phyloP scores from a whole-genome alignment of 2,113 vertebrate species.

The Solenodon paradoxus region DNA sequence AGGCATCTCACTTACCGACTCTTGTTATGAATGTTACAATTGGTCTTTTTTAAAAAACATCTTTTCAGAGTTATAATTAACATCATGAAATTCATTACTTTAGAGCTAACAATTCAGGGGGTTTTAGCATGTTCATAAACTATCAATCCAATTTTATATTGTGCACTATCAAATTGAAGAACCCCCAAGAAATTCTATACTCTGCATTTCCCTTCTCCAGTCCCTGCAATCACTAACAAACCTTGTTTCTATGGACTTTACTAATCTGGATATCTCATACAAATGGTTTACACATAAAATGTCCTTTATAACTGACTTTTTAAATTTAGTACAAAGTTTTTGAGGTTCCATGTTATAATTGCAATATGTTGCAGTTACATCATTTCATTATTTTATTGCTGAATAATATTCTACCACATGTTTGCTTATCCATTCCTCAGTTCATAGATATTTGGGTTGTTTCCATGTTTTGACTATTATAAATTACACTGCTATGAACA shows the following conservation, averaged over 20 bases:
- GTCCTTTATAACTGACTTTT: neutral
- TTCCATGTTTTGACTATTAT: neutral
- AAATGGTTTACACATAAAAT: neutral
- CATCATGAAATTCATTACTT: neutral
- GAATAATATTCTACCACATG: neutral
- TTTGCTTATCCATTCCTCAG: constrained; percentile 5
- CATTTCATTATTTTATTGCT: neutral
- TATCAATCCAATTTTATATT: too few relatives aligned
- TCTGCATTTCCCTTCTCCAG: neutral
- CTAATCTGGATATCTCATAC: neutral
- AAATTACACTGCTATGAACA: neutral
- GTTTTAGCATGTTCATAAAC: neutral
- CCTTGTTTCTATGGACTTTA: neutral
- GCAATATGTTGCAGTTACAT: neutral
- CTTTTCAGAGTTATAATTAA: neutral
- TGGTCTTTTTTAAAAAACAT: neutral
- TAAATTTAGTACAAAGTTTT: neutral
- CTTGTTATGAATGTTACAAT: neutral
- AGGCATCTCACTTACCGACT: neutral
- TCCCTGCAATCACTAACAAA: neutral
- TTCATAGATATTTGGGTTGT: neutral
- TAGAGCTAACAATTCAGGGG: neutral
- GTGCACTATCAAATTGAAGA: neutral
- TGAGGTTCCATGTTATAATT: neutral
- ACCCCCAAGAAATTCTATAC: neutral